Evolutionary conservation across 2,888 invertebrate genomes (phyloP), one percentile per base, ranked within the genome.

Genomic region (Gastracanthus pulcherrimus): DNA sequence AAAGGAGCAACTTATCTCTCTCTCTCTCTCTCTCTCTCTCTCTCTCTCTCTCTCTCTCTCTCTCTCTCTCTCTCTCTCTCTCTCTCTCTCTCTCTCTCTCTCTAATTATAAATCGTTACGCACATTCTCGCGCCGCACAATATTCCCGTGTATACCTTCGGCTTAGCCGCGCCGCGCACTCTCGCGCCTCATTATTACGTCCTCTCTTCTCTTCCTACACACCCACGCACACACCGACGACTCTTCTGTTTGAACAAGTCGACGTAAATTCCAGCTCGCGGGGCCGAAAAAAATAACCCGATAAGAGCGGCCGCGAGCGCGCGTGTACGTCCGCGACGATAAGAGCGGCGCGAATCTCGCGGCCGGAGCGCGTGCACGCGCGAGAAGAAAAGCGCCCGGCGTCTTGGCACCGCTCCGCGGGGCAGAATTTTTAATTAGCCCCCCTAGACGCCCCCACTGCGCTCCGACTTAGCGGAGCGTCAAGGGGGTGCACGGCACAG

Each of bases 341-440:
- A 41, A 48, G 31, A 9, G 34, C 29, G 69, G 19, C 34, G 23
- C 29, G 2, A 29, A 41, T 29, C 11, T 29, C 13, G 26, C 1
- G 13, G n/a, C n/a, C 29, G 2, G 45, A 41, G 45, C 11, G 45
- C 13, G 26, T 4, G 13, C 3, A 26, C 41, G 13, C 26, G 26
- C 5, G 45, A 26, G 11, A 74, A 48, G 45, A 48, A 26, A 6
- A 38, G 31, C 38, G 58, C 19, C 29, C 13, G 26, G 26, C 38
- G 38, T 19, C 64, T 19, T 11, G 29, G n/a, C n/a, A 26, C 34
- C n/a, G 62, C 19, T 55, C 13, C 38, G 16, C 31, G 16, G 34
- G 84, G 75, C 83, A 86, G 89, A 89, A 90, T 91, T 90, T 90
- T 90, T 90, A 90, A 91, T 91, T 91, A 91, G 90, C 89, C 87